phyloP scores from a whole-genome alignment of 2,797 vertebrate species.

The Sebastes minor region DNA sequence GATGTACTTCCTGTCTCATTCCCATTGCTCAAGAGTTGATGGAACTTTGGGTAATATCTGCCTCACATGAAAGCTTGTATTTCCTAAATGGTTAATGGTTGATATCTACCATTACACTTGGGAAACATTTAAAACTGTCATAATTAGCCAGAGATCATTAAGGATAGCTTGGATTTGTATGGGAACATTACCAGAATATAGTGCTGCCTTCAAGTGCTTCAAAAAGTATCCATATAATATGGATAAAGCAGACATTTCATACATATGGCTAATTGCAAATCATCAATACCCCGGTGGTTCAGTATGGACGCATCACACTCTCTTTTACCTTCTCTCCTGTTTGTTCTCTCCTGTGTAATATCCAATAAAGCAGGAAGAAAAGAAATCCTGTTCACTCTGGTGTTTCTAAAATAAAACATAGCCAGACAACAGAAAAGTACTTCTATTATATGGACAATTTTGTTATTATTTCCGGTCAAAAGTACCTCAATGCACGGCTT shows the following conservation, averaged over 20 bases:
- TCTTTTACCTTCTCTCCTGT: neutral
- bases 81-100: neutral
- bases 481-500: slow-evolving; percentile 1
- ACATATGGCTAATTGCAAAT: neutral
- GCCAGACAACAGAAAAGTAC: slow-evolving; percentile 4
- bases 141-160: neutral
- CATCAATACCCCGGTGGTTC: neutral
- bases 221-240: neutral
- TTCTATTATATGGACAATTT: neutral
- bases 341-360: neutral
- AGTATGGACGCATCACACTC: neutral
- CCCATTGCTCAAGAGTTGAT: neutral
- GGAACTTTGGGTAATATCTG: neutral
- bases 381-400: neutral
- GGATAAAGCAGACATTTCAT: neutral
- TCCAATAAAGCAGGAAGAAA: neutral
- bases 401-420: slow-evolving; percentile 20
- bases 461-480: slow-evolving; percentile 31
- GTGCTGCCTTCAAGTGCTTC: neutral
- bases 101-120: neutral
- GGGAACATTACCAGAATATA: no score
- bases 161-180: neutral
- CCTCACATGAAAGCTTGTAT: neutral
- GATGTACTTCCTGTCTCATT: neutral
- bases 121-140: neutral